phyloP scores from a whole-genome alignment of 2,888 invertebrate species.

The Ochropleura leucogaster region DNA sequence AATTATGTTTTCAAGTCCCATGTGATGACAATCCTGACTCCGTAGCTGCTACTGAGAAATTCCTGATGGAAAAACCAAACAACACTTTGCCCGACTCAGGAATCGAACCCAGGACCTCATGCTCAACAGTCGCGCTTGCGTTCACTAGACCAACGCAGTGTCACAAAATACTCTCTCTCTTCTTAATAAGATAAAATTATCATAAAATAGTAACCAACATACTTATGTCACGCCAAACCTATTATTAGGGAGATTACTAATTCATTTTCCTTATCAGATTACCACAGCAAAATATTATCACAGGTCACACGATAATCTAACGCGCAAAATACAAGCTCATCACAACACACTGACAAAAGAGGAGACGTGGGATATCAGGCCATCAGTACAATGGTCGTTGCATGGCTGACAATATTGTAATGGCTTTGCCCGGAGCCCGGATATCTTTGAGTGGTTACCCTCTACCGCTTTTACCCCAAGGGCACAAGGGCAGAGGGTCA shows the following conservation, averaged over 20 bases:
- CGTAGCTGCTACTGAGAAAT: too few species aligned
- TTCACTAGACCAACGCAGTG: too few species aligned
- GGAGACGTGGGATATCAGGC: constrained; percentile 48
- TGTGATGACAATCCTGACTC: too few species aligned
- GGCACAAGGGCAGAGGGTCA: constrained; percentile 58
- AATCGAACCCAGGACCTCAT: too few species aligned
- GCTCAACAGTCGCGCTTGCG: too few species aligned
- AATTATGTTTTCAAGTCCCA: too few species aligned
- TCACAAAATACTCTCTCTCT: too few species aligned
- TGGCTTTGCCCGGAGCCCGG: constrained; percentile 65
- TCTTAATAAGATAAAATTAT: too few species aligned
- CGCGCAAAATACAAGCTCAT: constrained; percentile 17
- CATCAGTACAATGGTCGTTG: constrained; percentile 63
- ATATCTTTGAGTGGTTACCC: constrained; percentile 56
- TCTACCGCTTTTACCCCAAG: constrained; percentile 34
- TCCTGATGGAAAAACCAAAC: too few species aligned
- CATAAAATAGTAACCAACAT: neutral
- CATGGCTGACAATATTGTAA: constrained; percentile 74
- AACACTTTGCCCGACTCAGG: too few species aligned
- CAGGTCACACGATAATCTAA: neutral
- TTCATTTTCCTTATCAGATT: neutral
- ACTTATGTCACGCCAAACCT: neutral
- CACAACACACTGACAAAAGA: constrained; percentile 41
- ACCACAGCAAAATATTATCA: constrained; percentile 16
- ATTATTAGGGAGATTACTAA: constrained; percentile 22